Conservation (phyloP, 2,113 vertebrate species). For the Lamprologus ornatipinnis region DNA sequence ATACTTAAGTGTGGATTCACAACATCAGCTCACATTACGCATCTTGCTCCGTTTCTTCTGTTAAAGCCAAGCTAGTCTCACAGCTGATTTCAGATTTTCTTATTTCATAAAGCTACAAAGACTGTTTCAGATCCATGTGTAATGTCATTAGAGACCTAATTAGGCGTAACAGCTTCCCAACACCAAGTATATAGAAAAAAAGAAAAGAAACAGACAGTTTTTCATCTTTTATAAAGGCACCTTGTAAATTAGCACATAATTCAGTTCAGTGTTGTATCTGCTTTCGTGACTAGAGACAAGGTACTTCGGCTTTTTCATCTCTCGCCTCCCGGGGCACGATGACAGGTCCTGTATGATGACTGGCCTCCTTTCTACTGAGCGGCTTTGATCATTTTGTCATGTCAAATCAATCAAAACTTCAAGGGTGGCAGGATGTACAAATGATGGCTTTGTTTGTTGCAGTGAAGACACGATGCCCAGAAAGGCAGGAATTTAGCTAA, state of each 20-base stretch:
- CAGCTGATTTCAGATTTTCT: background rate
- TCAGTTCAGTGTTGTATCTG: background rate
- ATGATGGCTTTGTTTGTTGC: background rate
- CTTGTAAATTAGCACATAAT: background rate
- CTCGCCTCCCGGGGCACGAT: background rate
- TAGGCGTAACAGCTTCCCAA: background rate
- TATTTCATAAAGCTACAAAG: background rate
- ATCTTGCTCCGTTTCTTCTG: background rate
- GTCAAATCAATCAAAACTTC: conserved; percentile 14
- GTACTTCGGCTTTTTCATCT: background rate
- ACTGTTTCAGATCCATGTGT: background rate
- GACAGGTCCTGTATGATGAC: background rate
- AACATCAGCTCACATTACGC: background rate
- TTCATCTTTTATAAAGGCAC: background rate
- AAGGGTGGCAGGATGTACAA: background rate
- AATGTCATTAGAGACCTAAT: background rate
- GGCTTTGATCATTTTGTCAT: conserved; percentile 20
- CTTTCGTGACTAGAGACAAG: background rate
- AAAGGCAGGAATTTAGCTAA: background rate
- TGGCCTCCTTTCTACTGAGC: background rate
- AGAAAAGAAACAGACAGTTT: background rate
- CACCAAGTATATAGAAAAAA: background rate
- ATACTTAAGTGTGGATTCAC: background rate
- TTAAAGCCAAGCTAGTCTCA: background rate
- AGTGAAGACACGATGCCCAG: background rate